Evolutionary conservation across 2,888 invertebrate genomes (phyloP), one percentile per base, ranked within the genome.

Genomic region (Loripinus fragilis): DNA sequence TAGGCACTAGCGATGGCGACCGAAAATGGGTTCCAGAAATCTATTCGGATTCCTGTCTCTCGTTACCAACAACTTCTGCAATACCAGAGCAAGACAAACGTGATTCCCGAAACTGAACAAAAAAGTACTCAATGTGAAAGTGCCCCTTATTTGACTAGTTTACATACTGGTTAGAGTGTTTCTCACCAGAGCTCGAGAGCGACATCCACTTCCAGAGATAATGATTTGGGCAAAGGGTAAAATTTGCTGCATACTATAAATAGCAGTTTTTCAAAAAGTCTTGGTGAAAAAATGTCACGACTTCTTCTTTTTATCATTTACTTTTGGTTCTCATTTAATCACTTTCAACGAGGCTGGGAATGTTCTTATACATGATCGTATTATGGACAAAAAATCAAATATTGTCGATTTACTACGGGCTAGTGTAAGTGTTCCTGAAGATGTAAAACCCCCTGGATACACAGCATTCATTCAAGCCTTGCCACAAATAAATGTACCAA

Each of bases 51-150:
- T 8, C 70, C 70, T 25, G 30, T 55, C 15, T 55, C 38, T 7
- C 70, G 70, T 8, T 70, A 70, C 41, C 55, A 70, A 28, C 70
- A 70, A 20, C 55, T 70, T 23, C 35, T 70, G 17, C 70, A 55
- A 25, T 38, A 55, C 12, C 70, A 70, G 25, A 33, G 33, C 60
- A 60, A 60, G 33, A 60, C 30, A 5, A 20, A 20, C 3, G 10
- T 33, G 5, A 12, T 5, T 33, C 10, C 10, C 30, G 2, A 20
- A 1, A 5, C n/a, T n/a, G n/a, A n/a, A n/a, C n/a, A n/a, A n/a
- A n/a, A n/a, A n/a, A n/a, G n/a, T n/a, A 33, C 1, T 33, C 2
- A 17, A 12, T 3, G 33, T 20, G 20, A 5, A 1, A 10, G 7
- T 8, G 15, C 60, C 1, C 7, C 3, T 2, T 3, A 33, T 5